Evolutionary conservation across 2,113 vertebrate genomes (phyloP).

Genomic region (Chaenogobius annularis): DNA sequence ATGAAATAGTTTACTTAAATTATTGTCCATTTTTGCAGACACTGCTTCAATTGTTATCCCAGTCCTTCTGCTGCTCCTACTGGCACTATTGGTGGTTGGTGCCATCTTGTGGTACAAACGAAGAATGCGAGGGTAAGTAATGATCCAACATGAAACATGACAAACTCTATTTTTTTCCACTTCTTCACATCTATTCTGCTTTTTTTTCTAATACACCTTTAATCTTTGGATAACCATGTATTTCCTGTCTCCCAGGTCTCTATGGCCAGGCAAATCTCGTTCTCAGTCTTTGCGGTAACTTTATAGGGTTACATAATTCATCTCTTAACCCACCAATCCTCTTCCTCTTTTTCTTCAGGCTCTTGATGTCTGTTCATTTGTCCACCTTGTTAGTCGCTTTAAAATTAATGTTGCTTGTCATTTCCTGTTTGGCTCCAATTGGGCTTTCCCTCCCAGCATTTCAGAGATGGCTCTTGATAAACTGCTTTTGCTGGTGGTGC

Average conservation of each 20-base stretch:
- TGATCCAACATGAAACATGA: background rate
- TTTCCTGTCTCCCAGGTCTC: constrained; percentile 80
- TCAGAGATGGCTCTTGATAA: constrained; percentile 27
- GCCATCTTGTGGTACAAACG: constrained; percentile 91
- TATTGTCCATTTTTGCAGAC: constrained; percentile 61
- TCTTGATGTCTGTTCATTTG: constrained; percentile 40
- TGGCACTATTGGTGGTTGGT: constrained; percentile 81
- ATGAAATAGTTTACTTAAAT: background rate
- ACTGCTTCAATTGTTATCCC: constrained; percentile 85
- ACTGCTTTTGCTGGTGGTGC: constrained; percentile 41
- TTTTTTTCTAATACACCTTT: constrained; percentile 28
- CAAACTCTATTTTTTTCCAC: constrained; percentile 27
- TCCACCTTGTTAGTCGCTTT: constrained; percentile 51
- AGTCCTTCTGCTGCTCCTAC: constrained; percentile 83
- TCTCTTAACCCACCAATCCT: constrained; percentile 36
- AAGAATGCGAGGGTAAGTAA: constrained; percentile 90
- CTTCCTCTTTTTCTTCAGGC: constrained; percentile 30
- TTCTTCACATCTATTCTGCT: constrained; percentile 30
- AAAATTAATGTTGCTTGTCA: constrained; percentile 56
- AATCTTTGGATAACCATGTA: constrained; percentile 65
- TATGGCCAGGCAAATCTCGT: constrained; percentile 75
- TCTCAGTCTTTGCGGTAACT: constrained; percentile 80
- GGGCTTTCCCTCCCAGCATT: constrained; percentile 33
- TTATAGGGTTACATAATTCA: constrained; percentile 64
- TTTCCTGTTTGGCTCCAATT: constrained; percentile 45